Evolutionary conservation across 2,797 vertebrate species (phyloP).

Genomic region (Setipinna tenuifilis): DNA sequence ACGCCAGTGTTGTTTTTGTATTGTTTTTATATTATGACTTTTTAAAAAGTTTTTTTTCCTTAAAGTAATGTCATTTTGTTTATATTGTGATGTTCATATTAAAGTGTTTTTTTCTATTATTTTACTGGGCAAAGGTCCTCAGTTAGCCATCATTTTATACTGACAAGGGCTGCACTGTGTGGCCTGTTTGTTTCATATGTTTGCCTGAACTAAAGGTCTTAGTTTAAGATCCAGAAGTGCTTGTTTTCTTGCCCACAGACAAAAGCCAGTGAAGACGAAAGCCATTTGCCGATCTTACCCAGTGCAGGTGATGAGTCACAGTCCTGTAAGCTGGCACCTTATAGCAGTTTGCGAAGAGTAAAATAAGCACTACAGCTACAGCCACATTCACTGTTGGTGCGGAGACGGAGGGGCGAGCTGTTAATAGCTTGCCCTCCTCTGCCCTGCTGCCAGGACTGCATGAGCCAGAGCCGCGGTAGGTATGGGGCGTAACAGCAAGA

Average conservation of each 20-base stretch:
- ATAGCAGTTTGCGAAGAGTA: neutral
- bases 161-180: neutral
- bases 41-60: neutral
- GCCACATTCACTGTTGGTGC: neutral
- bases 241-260: too few relatives aligned
- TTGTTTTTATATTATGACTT: neutral
- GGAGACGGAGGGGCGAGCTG: too few relatives aligned
- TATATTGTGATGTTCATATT: slow-evolving; percentile 10
- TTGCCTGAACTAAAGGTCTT: too few relatives aligned
- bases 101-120: neutral
- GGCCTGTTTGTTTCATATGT: too few relatives aligned
- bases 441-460: too few relatives aligned
- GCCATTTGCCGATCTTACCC: too few relatives aligned
- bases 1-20: neutral
- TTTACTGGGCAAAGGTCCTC: neutral
- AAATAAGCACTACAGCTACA: neutral
- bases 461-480: too few relatives aligned
- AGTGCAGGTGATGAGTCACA: too few relatives aligned
- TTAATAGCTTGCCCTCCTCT: neutral
- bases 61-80: neutral
- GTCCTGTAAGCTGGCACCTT: too few relatives aligned
- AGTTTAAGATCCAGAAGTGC: too few relatives aligned
- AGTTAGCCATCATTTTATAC: neutral
- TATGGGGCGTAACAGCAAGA: too few relatives aligned
- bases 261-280: too few relatives aligned